Conservation (phyloP, 2,113 vertebrate species). For the Leuciscus idus region DNA sequence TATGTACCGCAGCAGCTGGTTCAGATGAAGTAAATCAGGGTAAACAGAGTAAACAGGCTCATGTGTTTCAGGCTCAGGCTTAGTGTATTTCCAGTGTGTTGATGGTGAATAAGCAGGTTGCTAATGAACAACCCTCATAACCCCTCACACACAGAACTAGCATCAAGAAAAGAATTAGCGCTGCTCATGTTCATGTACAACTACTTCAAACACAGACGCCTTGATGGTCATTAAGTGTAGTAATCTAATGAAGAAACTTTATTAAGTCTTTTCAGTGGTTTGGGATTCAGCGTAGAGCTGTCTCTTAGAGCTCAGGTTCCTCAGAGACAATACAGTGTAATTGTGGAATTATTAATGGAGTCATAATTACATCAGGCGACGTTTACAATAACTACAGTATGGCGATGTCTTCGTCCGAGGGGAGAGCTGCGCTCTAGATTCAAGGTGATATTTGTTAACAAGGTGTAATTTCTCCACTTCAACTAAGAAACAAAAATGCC, state of each 20-base stretch:
- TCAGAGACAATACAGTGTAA: constrained; percentile 11
- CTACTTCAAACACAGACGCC: background rate
- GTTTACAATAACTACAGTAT: background rate
- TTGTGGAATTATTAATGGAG: background rate
- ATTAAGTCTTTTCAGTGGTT: constrained; percentile 6
- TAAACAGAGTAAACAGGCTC: background rate
- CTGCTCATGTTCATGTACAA: background rate
- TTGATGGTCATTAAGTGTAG: background rate
- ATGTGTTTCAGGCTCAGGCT: background rate
- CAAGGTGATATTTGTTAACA: background rate
- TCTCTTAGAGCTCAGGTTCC: background rate
- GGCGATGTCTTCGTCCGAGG: background rate
- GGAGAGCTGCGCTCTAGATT: background rate
- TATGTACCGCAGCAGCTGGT: background rate
- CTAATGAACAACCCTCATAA: background rate
- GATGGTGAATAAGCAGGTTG: background rate
- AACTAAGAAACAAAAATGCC: background rate
- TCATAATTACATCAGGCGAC: background rate
- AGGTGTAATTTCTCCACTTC: background rate
- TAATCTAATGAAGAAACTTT: background rate
- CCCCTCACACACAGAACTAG: background rate
- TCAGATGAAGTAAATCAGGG: background rate
- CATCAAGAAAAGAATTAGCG: constrained; percentile 1
- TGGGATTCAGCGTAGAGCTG: background rate
- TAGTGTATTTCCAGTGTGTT: background rate